Evolutionary conservation across 2,113 vertebrate genomes (phyloP).

Genomic region (Aplodontia rufa): DNA sequence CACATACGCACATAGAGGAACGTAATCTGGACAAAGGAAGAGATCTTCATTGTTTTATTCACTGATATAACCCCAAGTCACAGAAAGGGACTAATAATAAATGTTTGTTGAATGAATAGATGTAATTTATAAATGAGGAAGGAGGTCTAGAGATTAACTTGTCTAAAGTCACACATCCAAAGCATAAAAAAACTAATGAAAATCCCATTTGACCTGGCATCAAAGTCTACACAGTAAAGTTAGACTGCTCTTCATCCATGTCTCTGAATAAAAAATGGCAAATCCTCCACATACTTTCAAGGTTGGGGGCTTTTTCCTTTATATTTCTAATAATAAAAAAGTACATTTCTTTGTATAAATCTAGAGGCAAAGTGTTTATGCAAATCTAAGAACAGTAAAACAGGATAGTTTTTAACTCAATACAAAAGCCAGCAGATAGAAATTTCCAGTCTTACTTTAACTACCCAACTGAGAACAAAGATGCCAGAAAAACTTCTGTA

Average conservation of each 20-base stretch:
- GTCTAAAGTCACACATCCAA: not conserved
- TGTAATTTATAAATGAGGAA: not conserved
- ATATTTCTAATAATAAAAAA: constrained; percentile 1
- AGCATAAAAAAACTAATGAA: constrained; percentile 3
- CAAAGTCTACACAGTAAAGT: not conserved
- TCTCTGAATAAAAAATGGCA: constrained; percentile 14
- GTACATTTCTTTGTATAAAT: constrained; percentile 1
- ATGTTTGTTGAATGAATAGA: too few species aligned
- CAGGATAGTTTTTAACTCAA: constrained; percentile 11
- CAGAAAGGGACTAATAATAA: not conserved
- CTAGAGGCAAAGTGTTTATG: not conserved
- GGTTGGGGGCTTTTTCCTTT: not conserved
- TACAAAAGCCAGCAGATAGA: constrained; percentile 13
- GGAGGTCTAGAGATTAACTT: not conserved
- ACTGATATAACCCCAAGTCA: not conserved
- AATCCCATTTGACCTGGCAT: not conserved
- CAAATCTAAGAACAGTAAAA: not conserved
- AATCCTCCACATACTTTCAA: constrained; percentile 7
- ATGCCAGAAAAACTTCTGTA: not conserved
- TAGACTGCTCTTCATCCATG: not conserved
- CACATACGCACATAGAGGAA: not conserved
- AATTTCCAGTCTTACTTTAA: not conserved
- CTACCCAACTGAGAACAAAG: not conserved
- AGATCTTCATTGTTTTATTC: not conserved
- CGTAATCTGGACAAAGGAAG: not conserved